A percentile compares a stretch with the other conserved stretches of the same genome.
phyloP scores from a whole-genome alignment of 1,140 invertebrate genomes.

The Heliconius congener region DNA sequence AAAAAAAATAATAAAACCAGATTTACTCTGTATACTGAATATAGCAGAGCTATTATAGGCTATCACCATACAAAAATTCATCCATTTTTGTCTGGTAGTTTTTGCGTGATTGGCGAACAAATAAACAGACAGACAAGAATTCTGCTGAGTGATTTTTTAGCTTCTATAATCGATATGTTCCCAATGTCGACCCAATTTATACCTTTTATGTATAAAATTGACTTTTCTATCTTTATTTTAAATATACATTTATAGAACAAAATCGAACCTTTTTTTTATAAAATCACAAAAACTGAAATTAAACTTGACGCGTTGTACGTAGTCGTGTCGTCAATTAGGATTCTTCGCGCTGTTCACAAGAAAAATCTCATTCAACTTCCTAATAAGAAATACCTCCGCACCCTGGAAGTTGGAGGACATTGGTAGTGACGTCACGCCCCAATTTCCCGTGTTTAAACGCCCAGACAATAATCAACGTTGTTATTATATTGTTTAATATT shows the following conservation, averaged over 20 bases:
- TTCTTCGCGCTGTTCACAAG: conserved; percentile 42
- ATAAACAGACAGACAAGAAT: no score
- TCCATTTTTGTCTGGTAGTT: no score
- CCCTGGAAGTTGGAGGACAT: conserved; percentile 35
- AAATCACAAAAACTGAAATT: neutral
- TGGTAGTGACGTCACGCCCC: conserved; percentile 55
- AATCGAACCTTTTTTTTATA: neutral
- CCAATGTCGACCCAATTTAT: no score
- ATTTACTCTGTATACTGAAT: no score
- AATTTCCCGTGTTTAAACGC: conserved; percentile 67
- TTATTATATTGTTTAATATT: conserved; percentile 70
- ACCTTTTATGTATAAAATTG: no score
- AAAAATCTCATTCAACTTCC: conserved; percentile 65
- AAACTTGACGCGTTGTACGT: conserved; percentile 19
- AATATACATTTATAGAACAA: neutral
- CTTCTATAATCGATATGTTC: no score
- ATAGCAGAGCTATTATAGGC: no score
- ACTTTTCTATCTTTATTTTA: no score
- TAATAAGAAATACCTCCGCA: conserved; percentile 53
- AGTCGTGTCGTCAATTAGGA: conserved; percentile 47
- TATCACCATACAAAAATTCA: no score
- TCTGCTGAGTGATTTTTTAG: no score
- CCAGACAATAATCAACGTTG: conserved; percentile 71
- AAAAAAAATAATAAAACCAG: no score
- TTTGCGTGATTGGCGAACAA: no score